Evolutionary conservation across 2,888 invertebrate species (phyloP).

Genomic region (Formica aserva): DNA sequence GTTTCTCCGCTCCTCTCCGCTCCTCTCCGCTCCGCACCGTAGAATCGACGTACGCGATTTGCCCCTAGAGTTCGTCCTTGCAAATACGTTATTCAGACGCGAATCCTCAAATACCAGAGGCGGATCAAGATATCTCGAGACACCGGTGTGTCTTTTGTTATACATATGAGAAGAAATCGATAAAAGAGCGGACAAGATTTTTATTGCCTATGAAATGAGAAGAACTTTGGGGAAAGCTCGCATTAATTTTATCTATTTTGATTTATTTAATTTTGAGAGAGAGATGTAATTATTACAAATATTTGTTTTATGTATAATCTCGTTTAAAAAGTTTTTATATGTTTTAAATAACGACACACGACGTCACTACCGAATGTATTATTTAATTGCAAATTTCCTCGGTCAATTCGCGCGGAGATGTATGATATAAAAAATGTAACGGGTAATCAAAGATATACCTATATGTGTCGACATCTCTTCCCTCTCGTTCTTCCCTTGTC

Average conservation of each 20-base stretch:
- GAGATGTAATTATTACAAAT: neutral
- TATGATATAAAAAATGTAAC: slow-evolving; percentile 38
- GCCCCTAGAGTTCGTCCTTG: slow-evolving; percentile 24
- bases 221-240: neutral
- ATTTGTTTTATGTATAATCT: neutral
- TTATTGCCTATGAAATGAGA: neutral
- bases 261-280: neutral
- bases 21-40: neutral
- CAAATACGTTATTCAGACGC: slow-evolving; percentile 52
- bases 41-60: slow-evolving; percentile 36
- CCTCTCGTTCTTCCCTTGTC: slow-evolving; percentile 21
- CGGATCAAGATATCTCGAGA: slow-evolving; percentile 42
- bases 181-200: slow-evolving; percentile 1
- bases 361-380: neutral
- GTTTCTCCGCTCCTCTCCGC: slow-evolving; percentile 2
- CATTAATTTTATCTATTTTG: neutral
- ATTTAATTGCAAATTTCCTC: slow-evolving; percentile 35
- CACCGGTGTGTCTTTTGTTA: slow-evolving; percentile 12
- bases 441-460: slow-evolving; percentile 35
- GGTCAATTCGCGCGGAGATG: neutral
- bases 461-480: slow-evolving; percentile 3
- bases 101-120: slow-evolving; percentile 29
- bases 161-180: slow-evolving; percentile 21
- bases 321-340: neutral
- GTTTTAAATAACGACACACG: neutral